Evolutionary conservation across 2,888 invertebrate species (phyloP), one percentile per base, ranked within the genome.

Genomic region (Carpatolechia fugitivella): DNA sequence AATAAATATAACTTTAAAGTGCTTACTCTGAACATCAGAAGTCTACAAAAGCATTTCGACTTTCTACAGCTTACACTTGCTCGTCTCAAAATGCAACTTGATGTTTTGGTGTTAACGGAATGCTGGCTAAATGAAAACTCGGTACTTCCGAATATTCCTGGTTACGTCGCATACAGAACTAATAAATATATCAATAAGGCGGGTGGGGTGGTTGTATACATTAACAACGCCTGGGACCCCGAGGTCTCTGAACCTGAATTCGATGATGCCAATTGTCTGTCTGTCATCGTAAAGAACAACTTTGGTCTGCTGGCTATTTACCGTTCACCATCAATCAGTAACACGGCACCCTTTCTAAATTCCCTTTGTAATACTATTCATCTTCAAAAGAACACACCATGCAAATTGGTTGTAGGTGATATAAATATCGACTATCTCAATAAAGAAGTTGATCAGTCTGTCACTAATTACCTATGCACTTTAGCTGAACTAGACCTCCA

Each of bases 391-490:
- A 24, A 24, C 6, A 24, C 6, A 24, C n/a, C n/a, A n/a, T n/a
- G n/a, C n/a, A n/a, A n/a, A n/a, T 6, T 61, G 4, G 7, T 63
- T 8, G 56, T 55, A 3, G 61, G 63, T 4, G 63, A 63, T 38
- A 56, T 61, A 0, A 63, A 60, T 40, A 57, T 61, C 3, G 47
- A 63, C 18, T 52, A 56, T 14, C 10, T 56, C 24, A 10, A 33
- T 0, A 4, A 41, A 10, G 14, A 29, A 7, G 41, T 24, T 2
- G 18, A 50, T 1, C 8, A 7, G 3, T 40, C 49, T 6, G 6
- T 24, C 24, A 4, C 24, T 7, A 54, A 56, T 3, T 59, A 58
- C 46, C 24, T 56, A 0, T 57, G 58, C 38, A 38, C 57, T 2
- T 18, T 55, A 7, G 57, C 63, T n/a, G 52, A 56, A 40, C 49